Evolutionary conservation across 1,140 invertebrate genomes (phyloP), one percentile per base, ranked within the genome.

Genomic region (Ruditapes philippinarum): DNA sequence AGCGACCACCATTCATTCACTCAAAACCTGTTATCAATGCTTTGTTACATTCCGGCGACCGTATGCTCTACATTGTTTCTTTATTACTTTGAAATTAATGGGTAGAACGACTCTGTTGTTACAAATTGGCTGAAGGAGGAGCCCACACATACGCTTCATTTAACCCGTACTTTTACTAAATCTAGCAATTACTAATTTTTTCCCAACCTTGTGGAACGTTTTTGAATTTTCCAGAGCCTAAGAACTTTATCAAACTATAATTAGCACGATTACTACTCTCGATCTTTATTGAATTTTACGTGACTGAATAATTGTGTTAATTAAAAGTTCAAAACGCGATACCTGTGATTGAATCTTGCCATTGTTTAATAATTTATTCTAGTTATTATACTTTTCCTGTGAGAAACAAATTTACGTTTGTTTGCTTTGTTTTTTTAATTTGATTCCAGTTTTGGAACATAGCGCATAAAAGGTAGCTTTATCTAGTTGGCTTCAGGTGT

Each of bases 11-110:
- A 70, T 70, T 31, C 33, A 38, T 22, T 38, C 31, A 12, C 7
- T 25, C 28, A 40, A 70, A 70, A 70, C 65, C 65, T 12, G 36
- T 70, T 17, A 70, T 70, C 65, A 70, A 17, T 4, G 33, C 33
- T 38, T 70, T 70, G 65, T 38, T 70, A 11, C n/a, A 1, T 38
- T 14, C 65, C 11, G 33, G 17, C 65, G 14, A 70, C 65, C 65
- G 65, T 70, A 70, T 70, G 65, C 65, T 38, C 3, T 5, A 70
- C 2, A 40, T 38, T 70, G 65, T 70, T 70, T 33, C 33, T 25
- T 70, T 70, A 70, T 70, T 70, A 70, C 65, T 70, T 70, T 70
- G 19, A 70, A 70, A 70, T 70, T 70, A 70, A 40, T 70, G 65
- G 65, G 65, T 70, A 70, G 65, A 11, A 33, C 14, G 33, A 1